Conservation (phyloP, 2,797 vertebrate species). For the Chaenodraco wilsoni region DNA sequence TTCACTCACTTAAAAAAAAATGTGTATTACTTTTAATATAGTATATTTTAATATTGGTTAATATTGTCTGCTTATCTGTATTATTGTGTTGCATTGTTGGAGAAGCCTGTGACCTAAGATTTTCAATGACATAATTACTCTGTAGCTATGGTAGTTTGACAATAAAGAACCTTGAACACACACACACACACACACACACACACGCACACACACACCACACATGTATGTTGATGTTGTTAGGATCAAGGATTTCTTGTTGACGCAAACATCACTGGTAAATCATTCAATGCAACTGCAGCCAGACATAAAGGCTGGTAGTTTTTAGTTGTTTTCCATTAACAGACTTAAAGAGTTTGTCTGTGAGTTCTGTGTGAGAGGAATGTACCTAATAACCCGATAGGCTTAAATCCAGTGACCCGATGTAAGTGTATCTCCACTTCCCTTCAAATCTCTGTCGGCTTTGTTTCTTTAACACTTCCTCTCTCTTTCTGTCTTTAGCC, state of each 20-base stretch:
- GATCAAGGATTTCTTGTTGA: neutral
- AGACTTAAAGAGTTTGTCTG: neutral
- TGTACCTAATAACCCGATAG: conserved; percentile 58
- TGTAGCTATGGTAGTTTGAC: no score
- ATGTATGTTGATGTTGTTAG: neutral
- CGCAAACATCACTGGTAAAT: neutral
- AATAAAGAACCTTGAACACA: neutral
- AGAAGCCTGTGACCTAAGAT: no score
- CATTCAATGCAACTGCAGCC: conserved; percentile 3
- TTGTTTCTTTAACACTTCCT: conserved; percentile 31
- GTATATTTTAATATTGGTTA: no score
- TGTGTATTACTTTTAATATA: no score
- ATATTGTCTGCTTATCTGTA: no score
- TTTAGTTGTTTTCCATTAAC: conserved; percentile 10
- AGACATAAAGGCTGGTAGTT: conserved; percentile 1
- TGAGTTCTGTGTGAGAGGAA: conserved; percentile 44
- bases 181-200: neutral
- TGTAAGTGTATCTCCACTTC: conserved; percentile 50
- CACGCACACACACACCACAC: neutral
- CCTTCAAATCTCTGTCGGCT: conserved; percentile 27
- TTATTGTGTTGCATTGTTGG: no score
- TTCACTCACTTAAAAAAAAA: no score
- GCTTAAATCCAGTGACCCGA: conserved; percentile 57
- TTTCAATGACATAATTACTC: no score
- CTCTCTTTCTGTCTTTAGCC: conserved; percentile 30